phyloP scores from a whole-genome alignment of 2,888 invertebrate species.

The Ochropleura leucogaster region DNA sequence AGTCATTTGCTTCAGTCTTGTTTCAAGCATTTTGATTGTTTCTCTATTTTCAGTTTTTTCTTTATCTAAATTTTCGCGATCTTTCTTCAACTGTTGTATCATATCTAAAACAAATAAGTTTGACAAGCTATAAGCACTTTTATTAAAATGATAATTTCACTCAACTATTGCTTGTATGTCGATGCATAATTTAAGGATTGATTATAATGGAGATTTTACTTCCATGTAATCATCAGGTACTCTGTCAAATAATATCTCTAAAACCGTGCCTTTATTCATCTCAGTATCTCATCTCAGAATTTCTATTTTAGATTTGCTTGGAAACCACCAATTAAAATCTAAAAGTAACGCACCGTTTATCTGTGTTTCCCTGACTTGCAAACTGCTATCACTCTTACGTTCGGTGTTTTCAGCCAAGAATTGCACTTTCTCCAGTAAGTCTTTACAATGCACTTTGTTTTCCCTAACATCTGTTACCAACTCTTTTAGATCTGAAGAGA shows the following conservation, averaged over 20 bases:
- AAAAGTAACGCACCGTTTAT: slow-evolving; percentile 81
- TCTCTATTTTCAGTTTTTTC: slow-evolving; percentile 90
- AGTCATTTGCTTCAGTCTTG: slow-evolving; percentile 91
- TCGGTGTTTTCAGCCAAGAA: slow-evolving; percentile 83
- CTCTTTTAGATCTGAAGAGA: slow-evolving; percentile 87
- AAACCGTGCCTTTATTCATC: not conserved
- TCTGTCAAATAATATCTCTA: not conserved
- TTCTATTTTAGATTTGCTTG: not conserved
- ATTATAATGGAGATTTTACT: not conserved
- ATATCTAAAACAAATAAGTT: slow-evolving; percentile 81
- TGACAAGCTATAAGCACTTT: not conserved
- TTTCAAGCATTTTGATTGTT: slow-evolving; percentile 89
- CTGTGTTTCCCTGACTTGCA: slow-evolving; percentile 90
- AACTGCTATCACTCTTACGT: slow-evolving; percentile 84
- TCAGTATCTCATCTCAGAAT: not conserved
- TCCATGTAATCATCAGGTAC: too few relatives aligned
- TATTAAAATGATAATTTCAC: not conserved
- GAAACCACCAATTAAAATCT: not conserved
- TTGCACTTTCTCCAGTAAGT: slow-evolving; percentile 87
- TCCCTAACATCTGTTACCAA: slow-evolving; percentile 86
- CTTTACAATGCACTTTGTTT: slow-evolving; percentile 85
- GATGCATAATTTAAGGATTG: not conserved
- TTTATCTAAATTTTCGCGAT: slow-evolving; percentile 89
- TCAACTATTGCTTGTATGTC: not conserved
- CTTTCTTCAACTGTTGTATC: slow-evolving; percentile 89